phyloP scores from a whole-genome alignment of 1,140 invertebrate genomes.

The Eurosta solidaginis region DNA sequence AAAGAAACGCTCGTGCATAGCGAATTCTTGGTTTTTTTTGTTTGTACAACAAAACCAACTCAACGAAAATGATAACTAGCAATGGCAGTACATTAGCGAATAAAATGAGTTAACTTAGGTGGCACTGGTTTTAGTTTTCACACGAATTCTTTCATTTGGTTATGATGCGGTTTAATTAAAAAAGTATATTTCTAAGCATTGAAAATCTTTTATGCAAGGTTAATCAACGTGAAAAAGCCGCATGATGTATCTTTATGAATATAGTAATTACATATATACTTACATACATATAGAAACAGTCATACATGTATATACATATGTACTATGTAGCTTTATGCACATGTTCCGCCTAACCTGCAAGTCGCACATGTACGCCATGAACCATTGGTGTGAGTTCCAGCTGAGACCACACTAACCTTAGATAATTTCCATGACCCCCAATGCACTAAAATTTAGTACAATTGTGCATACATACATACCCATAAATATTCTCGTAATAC shows the following conservation, averaged over 20 bases:
- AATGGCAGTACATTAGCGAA: background rate
- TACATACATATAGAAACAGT: background rate
- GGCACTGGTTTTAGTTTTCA: conserved; percentile 15
- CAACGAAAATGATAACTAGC: background rate
- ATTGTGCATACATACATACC: background rate
- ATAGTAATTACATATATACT: background rate
- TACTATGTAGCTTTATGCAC: background rate
- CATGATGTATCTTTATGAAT: background rate
- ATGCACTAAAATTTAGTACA: background rate
- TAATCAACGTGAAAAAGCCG: background rate
- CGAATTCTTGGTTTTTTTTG: no score
- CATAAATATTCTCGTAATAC: background rate
- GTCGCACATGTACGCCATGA: background rate
- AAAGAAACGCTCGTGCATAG: no score
- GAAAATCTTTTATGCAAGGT: background rate
- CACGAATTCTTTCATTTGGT: conserved; percentile 17
- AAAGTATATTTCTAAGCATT: conserved; percentile 12
- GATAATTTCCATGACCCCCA: conserved; percentile 23
- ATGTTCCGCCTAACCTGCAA: conserved; percentile 20
- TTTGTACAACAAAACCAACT: no score
- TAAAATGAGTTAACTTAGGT: background rate
- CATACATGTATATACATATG: background rate
- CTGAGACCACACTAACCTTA: conserved; percentile 27
- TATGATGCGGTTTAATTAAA: conserved; percentile 16
- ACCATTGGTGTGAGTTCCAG: conserved; percentile 7